Percentiles rank a stretch among this genome's conserved stretches.
Conservation (phyloP, 2,888 invertebrate genomes). For the Allygus modestus region DNA sequence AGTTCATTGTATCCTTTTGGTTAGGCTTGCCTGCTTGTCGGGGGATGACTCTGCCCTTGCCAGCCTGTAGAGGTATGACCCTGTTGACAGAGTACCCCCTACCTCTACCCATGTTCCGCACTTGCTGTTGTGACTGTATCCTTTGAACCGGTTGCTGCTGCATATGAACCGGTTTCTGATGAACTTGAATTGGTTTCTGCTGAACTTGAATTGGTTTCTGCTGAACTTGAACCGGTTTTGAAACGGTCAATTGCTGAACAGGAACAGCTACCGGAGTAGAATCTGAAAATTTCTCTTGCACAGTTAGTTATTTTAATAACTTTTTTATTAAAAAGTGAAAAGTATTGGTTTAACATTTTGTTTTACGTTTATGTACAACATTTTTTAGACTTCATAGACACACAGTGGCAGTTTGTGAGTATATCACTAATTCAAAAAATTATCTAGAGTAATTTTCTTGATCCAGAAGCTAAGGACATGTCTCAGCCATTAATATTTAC, state of each 20-base stretch:
- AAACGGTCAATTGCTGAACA: background rate
- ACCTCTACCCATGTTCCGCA: background rate
- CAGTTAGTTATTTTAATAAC: background rate
- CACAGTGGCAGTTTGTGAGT: too few relatives aligned
- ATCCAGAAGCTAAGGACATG: too few relatives aligned
- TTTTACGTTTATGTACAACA: too few relatives aligned
- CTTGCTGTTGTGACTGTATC: background rate
- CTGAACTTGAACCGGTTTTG: slow-evolving; percentile 6
- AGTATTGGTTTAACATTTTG: too few relatives aligned
- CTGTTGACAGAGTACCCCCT: background rate
- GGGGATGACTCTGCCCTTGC: background rate
- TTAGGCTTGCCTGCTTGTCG: background rate
- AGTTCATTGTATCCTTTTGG: background rate
- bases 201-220: background rate
- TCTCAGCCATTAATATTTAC: too few relatives aligned
- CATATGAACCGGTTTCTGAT: background rate
- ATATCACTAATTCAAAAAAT: too few relatives aligned
- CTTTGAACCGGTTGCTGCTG: slow-evolving; percentile 20
- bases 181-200: slow-evolving; percentile 21
- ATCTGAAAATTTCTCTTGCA: slow-evolving; percentile 12
- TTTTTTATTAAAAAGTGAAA: too few relatives aligned
- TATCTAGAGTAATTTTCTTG: too few relatives aligned
- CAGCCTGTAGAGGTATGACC: background rate
- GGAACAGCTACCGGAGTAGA: background rate
- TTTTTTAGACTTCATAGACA: too few relatives aligned